These are phyloP conservation scores for Myrmecobius fasciatus DNA, from an alignment of 2,113 vertebrate species.

Conservation along the genomic window DNA sequence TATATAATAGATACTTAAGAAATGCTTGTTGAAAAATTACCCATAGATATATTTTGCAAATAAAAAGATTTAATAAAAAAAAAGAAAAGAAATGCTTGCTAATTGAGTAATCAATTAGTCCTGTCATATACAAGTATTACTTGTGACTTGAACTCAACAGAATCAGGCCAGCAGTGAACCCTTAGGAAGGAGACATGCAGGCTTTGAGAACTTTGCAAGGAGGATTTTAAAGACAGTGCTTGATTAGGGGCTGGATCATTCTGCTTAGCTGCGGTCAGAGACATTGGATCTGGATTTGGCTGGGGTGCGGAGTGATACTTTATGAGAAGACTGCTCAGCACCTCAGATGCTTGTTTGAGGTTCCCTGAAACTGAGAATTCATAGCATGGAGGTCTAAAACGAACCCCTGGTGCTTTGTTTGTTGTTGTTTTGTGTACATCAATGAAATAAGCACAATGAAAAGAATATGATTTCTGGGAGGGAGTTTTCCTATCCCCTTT, in stretches of 20 bases:
- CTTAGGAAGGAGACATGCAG: constrained; percentile 45
- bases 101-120: too few relatives aligned
- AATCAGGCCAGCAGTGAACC: constrained; percentile 49
- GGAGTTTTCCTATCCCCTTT: neutral
- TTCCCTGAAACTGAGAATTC: neutral
- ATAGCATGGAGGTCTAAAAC: constrained; percentile 39
- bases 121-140: too few relatives aligned
- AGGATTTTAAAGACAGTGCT: constrained; percentile 55
- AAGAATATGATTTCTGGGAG: constrained; percentile 27
- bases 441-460: constrained; percentile 59
- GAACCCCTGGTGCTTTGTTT: neutral
- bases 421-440: neutral
- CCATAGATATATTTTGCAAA: too few relatives aligned
- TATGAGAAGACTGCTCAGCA: constrained; percentile 20
- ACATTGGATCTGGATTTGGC: constrained; percentile 30
- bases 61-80: too few relatives aligned
- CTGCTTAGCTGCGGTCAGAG: neutral
- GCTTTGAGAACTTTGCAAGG: constrained; percentile 51
- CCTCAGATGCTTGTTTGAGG: constrained; percentile 7
- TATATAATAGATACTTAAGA: too few relatives aligned
- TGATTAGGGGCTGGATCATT: neutral
- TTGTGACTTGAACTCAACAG: constrained; percentile 44
- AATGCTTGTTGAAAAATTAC: too few relatives aligned
- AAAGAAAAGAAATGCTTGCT: too few relatives aligned
- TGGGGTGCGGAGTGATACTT: neutral